Evolutionary conservation across 2,888 invertebrate species (phyloP), one percentile per base, ranked within the genome.

Genomic region (Pardosa pseudoannulata): DNA sequence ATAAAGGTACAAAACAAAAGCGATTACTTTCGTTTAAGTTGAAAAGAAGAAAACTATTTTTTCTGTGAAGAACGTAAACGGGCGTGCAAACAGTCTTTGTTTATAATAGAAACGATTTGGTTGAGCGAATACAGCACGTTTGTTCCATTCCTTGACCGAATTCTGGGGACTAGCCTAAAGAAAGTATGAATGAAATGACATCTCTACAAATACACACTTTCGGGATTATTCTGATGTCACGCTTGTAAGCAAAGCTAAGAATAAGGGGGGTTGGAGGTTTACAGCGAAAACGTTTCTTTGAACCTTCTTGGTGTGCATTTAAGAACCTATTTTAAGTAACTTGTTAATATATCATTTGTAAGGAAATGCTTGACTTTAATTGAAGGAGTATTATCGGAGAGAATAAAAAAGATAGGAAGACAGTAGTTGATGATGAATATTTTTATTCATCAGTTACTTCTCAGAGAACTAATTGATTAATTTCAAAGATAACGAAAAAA

Each of bases 111-210:
- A 56, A 11, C 23, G 56, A 56, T 56, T 56, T 56, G 56, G 23
- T 56, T 56, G 56, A 56, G 23, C 56, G 56, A 19, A 56, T 56
- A 2, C 56, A 16, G 56, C 56, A 56, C 56, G 23, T 23, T 56
- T 19, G n/a, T 19, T 56, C 16, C 56, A 56, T 23, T 56, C 56
- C 56, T 56, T 56, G 56, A 56, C 56, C 56, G 56, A 56, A 56
- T 23, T 56, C 23, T 23, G 16, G 5, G 56, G 56, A 23, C 56
- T 56, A 19, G 56, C 56, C 56, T 56, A 19, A 16, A 6, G 11
- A 56, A 23, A 23, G 56, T 56, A 56, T 56, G 56, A 56, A 56
- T 56, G 56, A 56, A 56, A 56, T 56, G 56, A 56, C 56, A 56
- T 56, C 56, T 56, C 23, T 56, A 23, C 3, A 56, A 56, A 56